Base-by-base conservation (phyloP, 2,113 vertebrate genomes). In the Castor canadensis region DNA sequence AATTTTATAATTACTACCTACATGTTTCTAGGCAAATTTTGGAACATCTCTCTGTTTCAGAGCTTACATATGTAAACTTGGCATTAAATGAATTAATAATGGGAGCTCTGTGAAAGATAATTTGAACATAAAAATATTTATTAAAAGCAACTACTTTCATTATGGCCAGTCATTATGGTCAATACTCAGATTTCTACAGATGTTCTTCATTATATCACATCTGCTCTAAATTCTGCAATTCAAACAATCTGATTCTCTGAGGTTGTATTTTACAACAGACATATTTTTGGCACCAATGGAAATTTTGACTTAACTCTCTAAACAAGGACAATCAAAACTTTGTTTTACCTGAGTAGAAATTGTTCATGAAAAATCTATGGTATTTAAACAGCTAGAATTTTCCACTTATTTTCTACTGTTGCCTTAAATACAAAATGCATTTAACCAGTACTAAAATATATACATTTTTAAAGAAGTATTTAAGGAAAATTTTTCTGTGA, bases 381-480 rank as follows among this genome's bases (percentile, higher is more conserved):
- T 38, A 32, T 91, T 69, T 79, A 85, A 81, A 49, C 5, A 60
- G 2, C 4, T 1, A 58, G 6, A 10, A 17, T 73, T 85, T 84
- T 77, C 45, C 43, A 64, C 6, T 58, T 88, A 16, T 80, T 93
- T 97, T 62, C 45, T 71, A 58, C 1, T 75, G 9, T 54, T 4
- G 35, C 11, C 15, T 92, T 87, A 91, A 91, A 85, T 60, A 60
- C 9, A 86, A 92, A 73, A 45, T 5, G 85, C 22, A 40, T 81
- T 45, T 80, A 45, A 43, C 75, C 71, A 62, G 15, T 17, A 32
- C 13, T 52, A 66, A 89, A 66, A 72, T 45, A n/a, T 58, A 17
- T 9, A 40, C 81, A 71, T 58, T 81, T 91, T 91, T 64, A 85
- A 96, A 64, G 67, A 93, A 75, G 19, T 20, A 60, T 32, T 93